Evolutionary conservation across 2,113 vertebrate genomes (phyloP).

Genomic region (Callipepla squamata): DNA sequence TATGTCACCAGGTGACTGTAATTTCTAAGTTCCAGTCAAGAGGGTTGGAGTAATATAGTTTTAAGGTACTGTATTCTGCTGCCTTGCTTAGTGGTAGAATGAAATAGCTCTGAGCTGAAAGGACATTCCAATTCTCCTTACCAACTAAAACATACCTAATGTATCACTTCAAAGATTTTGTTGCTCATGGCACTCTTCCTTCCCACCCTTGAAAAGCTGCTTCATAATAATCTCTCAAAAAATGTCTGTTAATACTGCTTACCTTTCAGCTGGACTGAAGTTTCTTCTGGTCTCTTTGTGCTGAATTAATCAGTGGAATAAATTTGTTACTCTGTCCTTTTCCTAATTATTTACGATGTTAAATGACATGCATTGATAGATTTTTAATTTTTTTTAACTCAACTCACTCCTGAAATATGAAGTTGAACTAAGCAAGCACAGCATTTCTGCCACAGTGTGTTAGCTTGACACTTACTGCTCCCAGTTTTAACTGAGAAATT

Average conservation of each 20-base stretch:
- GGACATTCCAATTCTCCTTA: background rate
- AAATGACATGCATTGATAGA: background rate
- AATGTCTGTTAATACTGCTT: background rate
- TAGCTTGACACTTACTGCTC: background rate
- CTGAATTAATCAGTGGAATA: background rate
- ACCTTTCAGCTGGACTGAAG: background rate
- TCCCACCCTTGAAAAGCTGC: background rate
- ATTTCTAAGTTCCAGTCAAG: background rate
- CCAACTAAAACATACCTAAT: background rate
- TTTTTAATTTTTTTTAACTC: background rate
- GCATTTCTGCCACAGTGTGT: background rate
- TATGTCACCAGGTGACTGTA: accelerated
- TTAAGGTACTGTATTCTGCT: background rate
- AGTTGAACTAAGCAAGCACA: background rate
- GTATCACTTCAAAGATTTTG: background rate
- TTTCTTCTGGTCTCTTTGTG: background rate
- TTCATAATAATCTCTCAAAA: background rate
- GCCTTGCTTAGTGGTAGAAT: background rate
- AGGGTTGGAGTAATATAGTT: accelerated
- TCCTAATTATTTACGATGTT: background rate
- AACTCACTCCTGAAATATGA: background rate
- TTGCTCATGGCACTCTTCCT: background rate
- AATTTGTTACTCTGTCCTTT: background rate
- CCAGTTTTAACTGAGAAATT: background rate
- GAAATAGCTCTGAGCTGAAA: too few species aligned